phyloP scores from a whole-genome alignment of 2,797 vertebrate genomes.

The Rhinatrema bivittatum region DNA sequence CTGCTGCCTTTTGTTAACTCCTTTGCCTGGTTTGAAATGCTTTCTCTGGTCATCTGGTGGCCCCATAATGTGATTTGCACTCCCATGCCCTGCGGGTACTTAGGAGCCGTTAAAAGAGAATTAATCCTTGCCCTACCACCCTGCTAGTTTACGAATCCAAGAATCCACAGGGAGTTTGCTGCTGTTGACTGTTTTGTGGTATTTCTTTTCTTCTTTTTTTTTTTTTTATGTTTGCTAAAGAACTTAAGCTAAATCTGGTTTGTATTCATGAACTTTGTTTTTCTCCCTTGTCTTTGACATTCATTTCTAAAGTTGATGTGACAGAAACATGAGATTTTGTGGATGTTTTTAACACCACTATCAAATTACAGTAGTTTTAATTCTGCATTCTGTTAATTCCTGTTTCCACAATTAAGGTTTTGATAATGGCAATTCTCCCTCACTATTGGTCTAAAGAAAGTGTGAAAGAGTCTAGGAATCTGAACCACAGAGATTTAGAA shows the following conservation, averaged over 20 bases:
- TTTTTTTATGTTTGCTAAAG: constrained; percentile 15
- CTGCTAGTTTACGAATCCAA: constrained; percentile 59
- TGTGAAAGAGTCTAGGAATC: no score
- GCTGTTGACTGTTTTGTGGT: constrained; percentile 30
- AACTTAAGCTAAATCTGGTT: constrained; percentile 3
- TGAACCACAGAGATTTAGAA: no score
- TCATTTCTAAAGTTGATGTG: constrained; percentile 13
- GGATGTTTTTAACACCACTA: no score
- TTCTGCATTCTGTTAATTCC: no score
- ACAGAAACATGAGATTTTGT: no score
- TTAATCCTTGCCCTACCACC: constrained; percentile 64
- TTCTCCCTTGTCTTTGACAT: constrained; percentile 11
- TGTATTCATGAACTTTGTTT: constrained; percentile 10
- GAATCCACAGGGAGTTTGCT: constrained; percentile 22
- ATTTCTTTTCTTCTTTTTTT: constrained; percentile 13
- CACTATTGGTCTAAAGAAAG: no score
- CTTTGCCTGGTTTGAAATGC: constrained; percentile 62
- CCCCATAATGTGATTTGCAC: constrained; percentile 79
- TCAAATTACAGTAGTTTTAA: no score
- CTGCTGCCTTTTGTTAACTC: constrained; percentile 74
- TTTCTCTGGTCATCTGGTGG: constrained; percentile 75
- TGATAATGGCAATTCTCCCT: no score
- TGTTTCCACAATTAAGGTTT: no score
- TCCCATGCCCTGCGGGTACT: constrained; percentile 84
- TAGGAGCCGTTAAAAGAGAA: constrained; percentile 75